A percentile compares a stretch with the other conserved stretches of the same genome.
Conservation (phyloP, 2,113 vertebrate genomes). For the Poeciliopsis retropinna region DNA sequence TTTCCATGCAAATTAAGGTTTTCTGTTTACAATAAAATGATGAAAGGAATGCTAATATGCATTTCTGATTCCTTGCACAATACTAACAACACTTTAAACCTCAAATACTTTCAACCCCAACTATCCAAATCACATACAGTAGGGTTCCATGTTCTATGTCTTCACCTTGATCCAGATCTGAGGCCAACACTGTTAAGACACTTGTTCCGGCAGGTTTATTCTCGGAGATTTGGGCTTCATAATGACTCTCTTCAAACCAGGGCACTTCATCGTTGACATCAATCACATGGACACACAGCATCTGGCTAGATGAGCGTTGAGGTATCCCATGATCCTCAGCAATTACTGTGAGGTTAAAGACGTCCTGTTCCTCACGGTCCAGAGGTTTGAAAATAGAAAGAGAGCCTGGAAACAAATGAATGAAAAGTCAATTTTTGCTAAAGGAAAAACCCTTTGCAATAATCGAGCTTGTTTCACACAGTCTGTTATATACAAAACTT, state of each 20-base stretch:
- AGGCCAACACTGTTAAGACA: constrained; percentile 86
- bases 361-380: constrained; percentile 88
- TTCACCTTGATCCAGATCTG: constrained; percentile 91
- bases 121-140: not conserved
- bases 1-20: not conserved
- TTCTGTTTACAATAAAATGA: not conserved
- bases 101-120: not conserved
- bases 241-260: constrained; percentile 83
- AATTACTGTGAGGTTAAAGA: constrained; percentile 89
- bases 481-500: constrained; percentile 23
- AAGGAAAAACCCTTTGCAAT: constrained; percentile 23
- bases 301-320: constrained; percentile 80
- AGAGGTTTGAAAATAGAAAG: constrained; percentile 89
- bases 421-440: constrained; percentile 33
- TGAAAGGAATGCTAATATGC: not conserved
- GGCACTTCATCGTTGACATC: constrained; percentile 95
- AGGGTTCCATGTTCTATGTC: not conserved
- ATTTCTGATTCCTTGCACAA: not conserved
- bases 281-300: constrained; percentile 87
- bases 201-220: constrained; percentile 85
- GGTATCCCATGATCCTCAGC: constrained; percentile 90
- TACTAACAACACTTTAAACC: no score
- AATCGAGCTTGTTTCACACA: constrained; percentile 12
- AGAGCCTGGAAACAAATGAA: constrained; percentile 80
- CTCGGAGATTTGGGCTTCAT: constrained; percentile 86